Conservation (phyloP, 2,113 vertebrate species). For the Proterorhinus semilunaris region DNA sequence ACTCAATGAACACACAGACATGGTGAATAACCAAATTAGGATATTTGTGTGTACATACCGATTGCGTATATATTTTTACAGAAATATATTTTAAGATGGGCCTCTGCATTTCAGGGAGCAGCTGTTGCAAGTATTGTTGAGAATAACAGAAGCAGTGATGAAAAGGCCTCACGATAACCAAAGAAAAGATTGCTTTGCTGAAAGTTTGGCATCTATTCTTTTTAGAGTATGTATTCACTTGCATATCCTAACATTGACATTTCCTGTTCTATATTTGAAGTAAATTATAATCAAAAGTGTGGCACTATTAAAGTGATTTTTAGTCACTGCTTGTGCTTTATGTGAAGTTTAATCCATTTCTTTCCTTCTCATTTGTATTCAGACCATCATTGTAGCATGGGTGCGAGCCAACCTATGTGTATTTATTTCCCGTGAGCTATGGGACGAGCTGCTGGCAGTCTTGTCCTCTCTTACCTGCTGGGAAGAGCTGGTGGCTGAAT, state of each 20-base stretch:
- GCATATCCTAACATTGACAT: not conserved
- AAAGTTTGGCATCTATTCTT: constrained; percentile 89
- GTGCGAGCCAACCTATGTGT: constrained; percentile 94
- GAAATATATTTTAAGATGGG: not conserved
- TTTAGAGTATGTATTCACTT: constrained; percentile 84
- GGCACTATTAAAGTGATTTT: too few relatives aligned
- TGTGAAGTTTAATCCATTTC: constrained; percentile 14
- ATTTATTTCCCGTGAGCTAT: constrained; percentile 94
- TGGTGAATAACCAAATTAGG: constrained; percentile 76
- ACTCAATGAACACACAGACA: constrained; percentile 89
- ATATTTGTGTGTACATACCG: not conserved
- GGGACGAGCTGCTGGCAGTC: constrained; percentile 93
- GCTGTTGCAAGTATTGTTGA: constrained; percentile 92
- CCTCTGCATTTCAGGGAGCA: constrained; percentile 84
- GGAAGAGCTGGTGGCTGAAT: constrained; percentile 94
- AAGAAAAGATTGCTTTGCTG: constrained; percentile 87
- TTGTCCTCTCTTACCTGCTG: constrained; percentile 92
- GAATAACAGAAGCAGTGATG: constrained; percentile 96
- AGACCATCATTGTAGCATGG: constrained; percentile 98
- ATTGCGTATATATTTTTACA: not conserved
- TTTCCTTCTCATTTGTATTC: constrained; percentile 26
- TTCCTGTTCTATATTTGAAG: not conserved
- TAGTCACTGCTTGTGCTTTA: constrained; percentile 1
- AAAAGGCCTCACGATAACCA: constrained; percentile 91
- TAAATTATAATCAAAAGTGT: too few relatives aligned